Evolutionary conservation across 2,113 vertebrate species (phyloP).

Genomic region (Notothenia rossii): DNA sequence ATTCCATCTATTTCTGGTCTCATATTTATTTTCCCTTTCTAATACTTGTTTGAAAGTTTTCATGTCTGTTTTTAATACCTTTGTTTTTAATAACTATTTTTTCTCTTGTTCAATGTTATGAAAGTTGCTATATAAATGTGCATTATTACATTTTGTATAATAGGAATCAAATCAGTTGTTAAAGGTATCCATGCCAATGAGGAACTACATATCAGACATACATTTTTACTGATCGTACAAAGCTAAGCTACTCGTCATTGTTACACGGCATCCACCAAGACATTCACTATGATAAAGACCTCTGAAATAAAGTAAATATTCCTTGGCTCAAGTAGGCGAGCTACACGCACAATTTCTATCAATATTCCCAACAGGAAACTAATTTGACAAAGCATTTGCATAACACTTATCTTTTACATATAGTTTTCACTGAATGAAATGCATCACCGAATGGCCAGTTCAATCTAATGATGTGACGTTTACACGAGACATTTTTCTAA

Average conservation of each 20-base stretch:
- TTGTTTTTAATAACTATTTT: too few species aligned
- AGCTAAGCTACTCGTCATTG: not conserved
- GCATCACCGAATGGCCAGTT: not conserved
- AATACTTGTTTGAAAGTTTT: too few species aligned
- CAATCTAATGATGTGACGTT: conserved; percentile 22
- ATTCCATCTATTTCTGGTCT: too few species aligned
- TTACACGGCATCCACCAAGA: not conserved
- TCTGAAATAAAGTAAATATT: not conserved
- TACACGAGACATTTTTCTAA: conserved; percentile 23
- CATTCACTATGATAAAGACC: not conserved
- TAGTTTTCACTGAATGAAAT: not conserved
- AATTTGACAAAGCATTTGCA: conserved; percentile 13
- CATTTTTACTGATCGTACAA: not conserved
- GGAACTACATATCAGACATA: not conserved
- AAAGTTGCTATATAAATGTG: too few species aligned
- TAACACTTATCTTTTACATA: not conserved
- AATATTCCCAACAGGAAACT: conserved; percentile 4
- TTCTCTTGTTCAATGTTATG: too few species aligned
- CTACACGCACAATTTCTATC: not conserved
- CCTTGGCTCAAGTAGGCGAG: not conserved
- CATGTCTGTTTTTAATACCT: too few species aligned
- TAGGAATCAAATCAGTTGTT: not conserved
- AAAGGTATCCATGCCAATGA: not conserved
- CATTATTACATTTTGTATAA: not conserved
- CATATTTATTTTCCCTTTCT: too few species aligned